Evolutionary conservation across 2,113 vertebrate genomes (phyloP).

Genomic region (Chunga burmeisteri): DNA sequence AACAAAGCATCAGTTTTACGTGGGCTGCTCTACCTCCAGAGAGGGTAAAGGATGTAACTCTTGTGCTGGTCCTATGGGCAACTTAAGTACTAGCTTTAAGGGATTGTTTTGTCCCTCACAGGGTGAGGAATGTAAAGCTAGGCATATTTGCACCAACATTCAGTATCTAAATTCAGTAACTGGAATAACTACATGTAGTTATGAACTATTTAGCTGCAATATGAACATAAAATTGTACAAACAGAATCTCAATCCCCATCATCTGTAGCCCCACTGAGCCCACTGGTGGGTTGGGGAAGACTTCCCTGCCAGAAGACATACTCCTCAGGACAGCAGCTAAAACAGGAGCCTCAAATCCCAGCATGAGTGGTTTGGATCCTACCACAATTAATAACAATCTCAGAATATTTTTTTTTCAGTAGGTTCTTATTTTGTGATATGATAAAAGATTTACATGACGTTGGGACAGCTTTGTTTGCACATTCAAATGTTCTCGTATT

Average conservation of each 20-base stretch:
- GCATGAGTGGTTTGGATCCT: not conserved
- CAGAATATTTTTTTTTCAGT: not conserved
- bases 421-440: not conserved
- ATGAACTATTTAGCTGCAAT: not conserved
- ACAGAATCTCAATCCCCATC: accelerated
- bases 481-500: not conserved
- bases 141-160: not conserved
- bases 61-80: not conserved
- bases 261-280: not conserved
- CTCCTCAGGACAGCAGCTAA: not conserved
- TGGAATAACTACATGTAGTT: not conserved
- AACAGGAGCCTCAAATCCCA: not conserved
- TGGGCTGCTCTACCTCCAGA: not conserved
- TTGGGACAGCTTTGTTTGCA: not conserved
- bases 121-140: not conserved
- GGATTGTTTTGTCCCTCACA: not conserved
- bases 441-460: not conserved
- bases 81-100: not conserved
- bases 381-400: not conserved
- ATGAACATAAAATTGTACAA: not conserved
- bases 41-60: not conserved
- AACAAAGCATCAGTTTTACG: not conserved
- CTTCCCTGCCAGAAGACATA: not conserved
- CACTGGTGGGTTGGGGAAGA: not conserved
- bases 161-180: not conserved